Conservation (phyloP, 2,888 invertebrate genomes). For the Gymnosoma rotundatum region DNA sequence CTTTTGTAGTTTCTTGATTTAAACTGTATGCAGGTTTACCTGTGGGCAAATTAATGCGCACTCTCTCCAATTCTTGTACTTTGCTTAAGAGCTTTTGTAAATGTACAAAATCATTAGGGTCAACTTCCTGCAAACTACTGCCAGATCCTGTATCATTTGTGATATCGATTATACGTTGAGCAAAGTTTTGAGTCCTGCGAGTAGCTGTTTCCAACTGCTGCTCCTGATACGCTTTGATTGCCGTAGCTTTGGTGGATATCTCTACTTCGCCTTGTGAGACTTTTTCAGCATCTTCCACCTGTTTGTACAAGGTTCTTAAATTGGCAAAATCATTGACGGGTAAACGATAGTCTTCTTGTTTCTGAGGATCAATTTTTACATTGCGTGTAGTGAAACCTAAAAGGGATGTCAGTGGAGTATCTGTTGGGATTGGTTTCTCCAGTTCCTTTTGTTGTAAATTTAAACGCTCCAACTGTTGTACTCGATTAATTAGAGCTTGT, state of each 20-base stretch:
- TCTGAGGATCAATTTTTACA: slow-evolving; percentile 69
- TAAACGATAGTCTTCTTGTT: slow-evolving; percentile 62
- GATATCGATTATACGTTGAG: slow-evolving; percentile 75
- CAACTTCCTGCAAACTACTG: slow-evolving; percentile 76
- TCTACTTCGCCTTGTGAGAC: slow-evolving; percentile 72
- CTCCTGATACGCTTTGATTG: slow-evolving; percentile 70
- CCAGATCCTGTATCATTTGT: slow-evolving; percentile 76
- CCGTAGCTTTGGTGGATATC: slow-evolving; percentile 77
- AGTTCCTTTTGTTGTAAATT: slow-evolving; percentile 63
- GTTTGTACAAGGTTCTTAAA: slow-evolving; percentile 75
- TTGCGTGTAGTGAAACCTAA: slow-evolving; percentile 77
- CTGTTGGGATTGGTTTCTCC: slow-evolving; percentile 53
- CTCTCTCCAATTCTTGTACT: slow-evolving; percentile 80
- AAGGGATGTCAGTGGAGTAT: slow-evolving; percentile 54
- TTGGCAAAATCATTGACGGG: slow-evolving; percentile 78
- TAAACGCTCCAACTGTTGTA: slow-evolving; percentile 80
- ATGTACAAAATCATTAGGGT: slow-evolving; percentile 84
- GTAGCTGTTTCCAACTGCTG: slow-evolving; percentile 62
- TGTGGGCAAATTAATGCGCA: slow-evolving; percentile 74
- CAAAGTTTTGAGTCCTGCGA: slow-evolving; percentile 69
- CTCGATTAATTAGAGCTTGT: slow-evolving; percentile 82
- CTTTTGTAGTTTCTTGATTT: slow-evolving; percentile 55
- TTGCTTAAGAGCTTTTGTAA: slow-evolving; percentile 83
- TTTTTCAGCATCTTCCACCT: slow-evolving; percentile 65
- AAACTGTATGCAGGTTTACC: slow-evolving; percentile 58